A percentile compares a stretch with the other conserved stretches of the same genome.
These are phyloP conservation scores for Clarias batrachus DNA, from an alignment of 2,113 vertebrate genomes.

Conservation along the genomic window DNA sequence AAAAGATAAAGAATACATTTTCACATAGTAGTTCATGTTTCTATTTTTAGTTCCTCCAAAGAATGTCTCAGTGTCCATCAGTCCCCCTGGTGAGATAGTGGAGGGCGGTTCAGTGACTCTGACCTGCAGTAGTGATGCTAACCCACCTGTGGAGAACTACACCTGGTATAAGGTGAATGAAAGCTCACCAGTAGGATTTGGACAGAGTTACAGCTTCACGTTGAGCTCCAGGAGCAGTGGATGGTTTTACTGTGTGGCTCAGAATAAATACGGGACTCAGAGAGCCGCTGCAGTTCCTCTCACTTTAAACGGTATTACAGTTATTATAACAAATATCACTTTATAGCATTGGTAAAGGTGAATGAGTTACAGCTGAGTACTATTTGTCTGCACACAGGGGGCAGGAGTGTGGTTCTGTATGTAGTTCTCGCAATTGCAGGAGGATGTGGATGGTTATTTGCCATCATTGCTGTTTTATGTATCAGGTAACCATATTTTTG, in stretches of 20 bases:
- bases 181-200: conserved; percentile 28
- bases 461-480: background rate
- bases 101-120: too few relatives aligned
- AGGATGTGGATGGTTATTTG: background rate
- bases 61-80: too few relatives aligned
- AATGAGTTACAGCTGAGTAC: background rate
- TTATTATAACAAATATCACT: background rate
- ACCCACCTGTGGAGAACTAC: conserved; percentile 30
- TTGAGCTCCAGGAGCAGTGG: conserved; percentile 18
- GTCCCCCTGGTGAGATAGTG: too few relatives aligned
- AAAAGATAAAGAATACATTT: background rate
- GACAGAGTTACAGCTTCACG: conserved; percentile 32
- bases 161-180: conserved; percentile 27
- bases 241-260: conserved; percentile 44
- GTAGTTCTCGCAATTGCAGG: background rate
- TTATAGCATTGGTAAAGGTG: background rate
- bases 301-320: conserved; percentile 11
- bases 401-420: background rate
- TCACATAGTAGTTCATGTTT: background rate
- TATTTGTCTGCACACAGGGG: background rate
- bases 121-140: conserved; percentile 1
- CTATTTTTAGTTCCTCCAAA: background rate
- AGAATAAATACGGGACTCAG: conserved; percentile 34
- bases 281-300: conserved; percentile 17
- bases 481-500: background rate